Base-by-base conservation (phyloP, 2,888 invertebrate genomes). In the Aphodius granarius region DNA sequence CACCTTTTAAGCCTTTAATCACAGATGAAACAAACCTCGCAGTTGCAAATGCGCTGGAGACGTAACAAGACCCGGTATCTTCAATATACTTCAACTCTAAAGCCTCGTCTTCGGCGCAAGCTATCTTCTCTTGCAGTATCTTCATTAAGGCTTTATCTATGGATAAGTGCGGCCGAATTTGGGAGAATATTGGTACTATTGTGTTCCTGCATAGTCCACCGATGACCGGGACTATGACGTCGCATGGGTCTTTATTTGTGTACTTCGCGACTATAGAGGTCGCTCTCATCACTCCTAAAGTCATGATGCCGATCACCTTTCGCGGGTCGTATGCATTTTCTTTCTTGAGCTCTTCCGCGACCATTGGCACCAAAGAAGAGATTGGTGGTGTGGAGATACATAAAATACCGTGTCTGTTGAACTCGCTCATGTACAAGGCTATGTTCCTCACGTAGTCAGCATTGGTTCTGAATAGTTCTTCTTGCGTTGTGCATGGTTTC, bases 271-370 rank as follows among this genome's bases (percentile, higher is more conserved):
- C 80, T 68, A 82, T 79, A 22, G 83, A 78, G 74, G 85, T 86
- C 0, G 85, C 83, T 78, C 83, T 80, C 82, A 84, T 82, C 0
- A 80, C 79, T 15, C 79, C 79, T 22, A 82, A 74, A n/a, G 75
- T 83, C 15, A 84, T 82, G 9, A 86, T 77, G 3, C 87, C 87
- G 16, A 87, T 83, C 21, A 87, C 84, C 75, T 81, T 83, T 75
- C 83, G 82, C 17, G 79, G 79, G 73, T 86, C 83, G 76, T 84
- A 85, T 0, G 82, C 81, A 20, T 82, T 81, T 22, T 83, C 84
- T 78, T 84, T 85, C 78, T 85, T 85, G 75, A 84, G 86, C 79
- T 86, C 87, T 81, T 87, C 85, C 6, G 84, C 82, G n/a, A 83
- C 84, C 80, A 87, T 79, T 2, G 87, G 87, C 0, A 87, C 85